phyloP scores from a whole-genome alignment of 2,113 vertebrate species.

The western clawed frog (Xenopus tropicalis) region UCB_Xtro_10.0 CM004446.2:124569001-124569500 shows the following conservation, averaged over 20 bases:
- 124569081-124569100: constrained; percentile 87
- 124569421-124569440: constrained; percentile 97
- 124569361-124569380: background rate
- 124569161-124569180: background rate
- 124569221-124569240: too few species aligned
- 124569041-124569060: constrained; percentile 98
- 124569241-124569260: too few species aligned
- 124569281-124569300: too few species aligned
- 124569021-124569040: constrained; percentile 95
- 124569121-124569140: constrained; percentile 95
- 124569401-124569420: constrained; percentile 89
- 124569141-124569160: constrained; percentile 82
- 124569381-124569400: constrained; percentile 81
- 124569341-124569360: too few species aligned
- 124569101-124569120: constrained; percentile 91
- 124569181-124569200: too few species aligned
- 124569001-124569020: constrained; percentile 99
- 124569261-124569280: too few species aligned
- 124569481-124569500: constrained; percentile 91
- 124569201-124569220: too few species aligned
- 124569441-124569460: constrained; percentile 96
- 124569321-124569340: too few species aligned
- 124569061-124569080: constrained; percentile 96
- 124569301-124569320: too few species aligned
- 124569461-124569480: constrained; percentile 96